Percentiles rank a stretch among this genome's conserved stretches.
phyloP scores from a whole-genome alignment of 2,888 invertebrate species.

The Ennomos erosarius region DNA sequence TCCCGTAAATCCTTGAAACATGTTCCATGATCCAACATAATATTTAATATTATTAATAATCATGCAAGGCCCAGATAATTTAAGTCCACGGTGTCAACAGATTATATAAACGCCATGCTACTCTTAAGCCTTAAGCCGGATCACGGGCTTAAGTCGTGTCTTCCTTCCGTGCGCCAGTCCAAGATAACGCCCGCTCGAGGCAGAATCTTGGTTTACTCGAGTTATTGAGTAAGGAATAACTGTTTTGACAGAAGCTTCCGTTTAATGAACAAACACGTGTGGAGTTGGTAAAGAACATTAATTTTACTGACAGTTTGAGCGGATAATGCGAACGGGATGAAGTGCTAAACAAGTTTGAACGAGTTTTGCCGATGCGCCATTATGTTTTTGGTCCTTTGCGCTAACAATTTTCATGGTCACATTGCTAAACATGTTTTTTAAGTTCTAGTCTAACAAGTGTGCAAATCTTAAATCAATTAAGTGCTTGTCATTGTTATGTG shows the following conservation, averaged over 20 bases:
- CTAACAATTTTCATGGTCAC: no score
- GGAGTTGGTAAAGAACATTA: neutral
- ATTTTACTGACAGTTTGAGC: neutral
- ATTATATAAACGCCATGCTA: conserved; percentile 21
- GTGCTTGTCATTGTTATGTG: no score
- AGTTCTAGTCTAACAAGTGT: no score
- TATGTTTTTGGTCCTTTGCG: no score
- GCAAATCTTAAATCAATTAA: no score
- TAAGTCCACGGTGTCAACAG: conserved; percentile 28
- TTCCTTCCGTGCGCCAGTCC: conserved; percentile 27
- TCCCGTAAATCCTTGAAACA: no score
- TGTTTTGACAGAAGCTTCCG: conserved; percentile 39
- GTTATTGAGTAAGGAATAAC: conserved; percentile 37
- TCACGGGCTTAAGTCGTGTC: conserved; percentile 35
- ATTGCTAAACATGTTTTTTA: no score
- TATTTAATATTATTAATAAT: no score
- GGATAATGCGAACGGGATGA: neutral
- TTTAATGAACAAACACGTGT: conserved; percentile 31
- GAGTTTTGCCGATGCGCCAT: no score
- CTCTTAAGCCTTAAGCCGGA: conserved; percentile 27
- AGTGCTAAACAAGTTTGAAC: neutral
- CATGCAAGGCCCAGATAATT: neutral
- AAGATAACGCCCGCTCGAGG: conserved; percentile 32
- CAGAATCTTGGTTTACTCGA: conserved; percentile 16
- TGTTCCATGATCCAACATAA: no score